Base-by-base conservation (phyloP, 2,888 invertebrate species). In the Caenorhabditis angaria region DNA sequence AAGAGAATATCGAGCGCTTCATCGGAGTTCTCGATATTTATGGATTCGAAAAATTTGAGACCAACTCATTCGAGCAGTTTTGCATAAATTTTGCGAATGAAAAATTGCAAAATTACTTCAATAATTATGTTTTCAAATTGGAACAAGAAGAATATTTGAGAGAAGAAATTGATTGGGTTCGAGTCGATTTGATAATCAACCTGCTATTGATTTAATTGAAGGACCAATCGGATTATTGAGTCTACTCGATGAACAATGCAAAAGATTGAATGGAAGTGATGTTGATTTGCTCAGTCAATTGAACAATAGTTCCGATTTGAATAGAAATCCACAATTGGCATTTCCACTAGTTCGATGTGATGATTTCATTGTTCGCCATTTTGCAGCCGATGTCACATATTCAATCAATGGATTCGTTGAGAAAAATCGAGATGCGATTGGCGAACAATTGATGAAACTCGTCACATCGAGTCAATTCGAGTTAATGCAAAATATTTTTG, bases 131-230 rank as follows among this genome's bases (percentile, higher is more conserved):
- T 0, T 99, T 99, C 89, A 97, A 97, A 89, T 88, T 99, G 70
- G 97, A 99, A 87, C 97, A 99, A 90, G 97, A 97, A 87, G 97
- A 97, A 87, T 99, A 99, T 89, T 92, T 96, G 5, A 93, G 93
- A 88, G 99, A 99, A 88, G 94, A 94, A 80, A 97, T 99, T 79
- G 94, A 94, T 58, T 99, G 97, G 97, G 76, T 83, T 32, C 75
- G 83, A 10, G 83, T 85, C 27, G 84, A 82, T 86, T 99, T 96
- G 97, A 99, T 90, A 99, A 99, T 90, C 97, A 99, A 88, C 97
- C 97, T 0, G 97, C 97, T 87, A 97, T 99, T 84, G 97, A 99
- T 90, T 91, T 99, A 79, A 99, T 99, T 66, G 99, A 99, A 88
- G 92, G 93, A 35, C 92, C 94, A 83, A 90, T 97, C 20, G 97